Conservation (phyloP, 1,140 invertebrate species). For the Danaus melanippus region DNA sequence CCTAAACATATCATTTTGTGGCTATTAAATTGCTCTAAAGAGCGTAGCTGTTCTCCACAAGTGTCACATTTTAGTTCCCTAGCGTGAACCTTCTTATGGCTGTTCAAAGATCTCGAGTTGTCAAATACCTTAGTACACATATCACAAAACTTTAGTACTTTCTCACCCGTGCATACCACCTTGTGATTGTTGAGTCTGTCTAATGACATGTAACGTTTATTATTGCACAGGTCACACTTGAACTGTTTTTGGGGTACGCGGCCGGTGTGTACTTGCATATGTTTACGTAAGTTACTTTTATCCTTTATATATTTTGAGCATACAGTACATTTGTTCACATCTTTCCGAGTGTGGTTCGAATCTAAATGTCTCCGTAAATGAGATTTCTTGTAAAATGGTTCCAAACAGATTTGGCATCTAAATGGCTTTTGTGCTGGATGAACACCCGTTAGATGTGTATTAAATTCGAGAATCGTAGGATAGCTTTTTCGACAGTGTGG, state of each 20-base stretch:
- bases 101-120: conserved; percentile 71
- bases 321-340: conserved; percentile 71
- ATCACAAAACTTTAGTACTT: conserved; percentile 68
- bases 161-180: conserved; percentile 69
- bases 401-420: conserved; percentile 69
- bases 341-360: conserved; percentile 65
- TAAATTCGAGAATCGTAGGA: conserved; percentile 68
- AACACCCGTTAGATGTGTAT: conserved; percentile 68
- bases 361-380: conserved; percentile 67
- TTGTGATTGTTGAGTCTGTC: conserved; percentile 70
- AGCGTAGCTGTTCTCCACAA: conserved; percentile 68
- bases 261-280: conserved; percentile 72
- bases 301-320: conserved; percentile 73
- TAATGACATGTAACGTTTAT: conserved; percentile 70
- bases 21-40: conserved; percentile 67
- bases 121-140: conserved; percentile 73
- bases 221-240: conserved; percentile 71
- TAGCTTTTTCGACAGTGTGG: conserved; percentile 71
- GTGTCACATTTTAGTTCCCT: conserved; percentile 69
- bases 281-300: conserved; percentile 70
- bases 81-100: conserved; percentile 71
- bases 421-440: conserved; percentile 70
- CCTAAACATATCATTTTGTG: conserved; percentile 64
- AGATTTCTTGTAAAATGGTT: conserved; percentile 69
- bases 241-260: conserved; percentile 71